Evolutionary conservation across 2,797 vertebrate species (phyloP), one percentile per base, ranked within the genome.

Genomic region (Australoheros facetus): DNA sequence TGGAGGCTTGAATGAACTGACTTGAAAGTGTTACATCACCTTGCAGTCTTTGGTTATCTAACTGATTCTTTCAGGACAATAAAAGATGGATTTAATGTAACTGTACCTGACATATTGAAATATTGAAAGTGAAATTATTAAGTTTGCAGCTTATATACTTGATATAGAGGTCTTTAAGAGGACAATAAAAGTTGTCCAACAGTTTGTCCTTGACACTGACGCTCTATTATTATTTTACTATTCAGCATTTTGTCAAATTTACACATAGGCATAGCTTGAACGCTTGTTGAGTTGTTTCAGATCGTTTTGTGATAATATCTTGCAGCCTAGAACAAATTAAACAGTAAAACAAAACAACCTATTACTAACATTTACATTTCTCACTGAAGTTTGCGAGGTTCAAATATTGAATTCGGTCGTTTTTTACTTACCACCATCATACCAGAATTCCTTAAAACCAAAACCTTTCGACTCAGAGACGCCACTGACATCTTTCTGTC

Each of bases 1-100:
- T 77, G 89, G 75, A 9, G 3, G 12, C 3, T 26, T 10, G 11
- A 4, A 0, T 30, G 84, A 89, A 90, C 57, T 85, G 79, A 42
- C 71, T 12, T 19, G 4, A 11, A 3, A 13, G 23, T 45, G 91
- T 95, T 95, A 94, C 83, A 91, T 93, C 91, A 94, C 89, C 66
- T n/a, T 19, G 23, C 54, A 55, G 55, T 39, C 30, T 62, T 1
- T 23, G n/a, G 62, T 94, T 93, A 92, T 80, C 74, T 84, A 93
- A 93, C 87, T 81, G 84, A 83, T 81, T 83, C 21, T 54, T 76
- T 26, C 3, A 80, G 54, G 75, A 85, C 77, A 88, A 80, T 57
- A 5, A 57, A 78, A 82, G 0, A 23, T 26, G 1, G 1, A 72
- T 2, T 45, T 56, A 8, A 54, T 1, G 17, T 12, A 21, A 42